Conservation (phyloP, 2,113 vertebrate genomes). For the Callochromis pleurospilus region DNA sequence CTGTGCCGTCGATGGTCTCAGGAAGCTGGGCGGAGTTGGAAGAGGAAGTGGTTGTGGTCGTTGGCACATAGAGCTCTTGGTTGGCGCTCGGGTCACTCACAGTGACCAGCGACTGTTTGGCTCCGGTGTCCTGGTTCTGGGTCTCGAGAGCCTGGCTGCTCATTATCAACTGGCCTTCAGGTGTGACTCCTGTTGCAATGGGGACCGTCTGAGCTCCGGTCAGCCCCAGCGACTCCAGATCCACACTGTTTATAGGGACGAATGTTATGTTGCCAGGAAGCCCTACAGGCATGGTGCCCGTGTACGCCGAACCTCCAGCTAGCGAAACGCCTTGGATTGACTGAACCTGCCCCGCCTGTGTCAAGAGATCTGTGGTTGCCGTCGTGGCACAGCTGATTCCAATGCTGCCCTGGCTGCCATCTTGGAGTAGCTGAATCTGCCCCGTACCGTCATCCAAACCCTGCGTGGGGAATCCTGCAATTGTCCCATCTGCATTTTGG, state of each 20-base stretch:
- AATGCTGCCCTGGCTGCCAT: constrained; percentile 80
- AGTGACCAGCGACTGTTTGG: constrained; percentile 80
- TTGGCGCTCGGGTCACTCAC: constrained; percentile 73
- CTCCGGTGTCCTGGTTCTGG: constrained; percentile 71
- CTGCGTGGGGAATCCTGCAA: constrained; percentile 84
- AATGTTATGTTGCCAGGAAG: constrained; percentile 95
- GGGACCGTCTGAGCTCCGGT: constrained; percentile 84
- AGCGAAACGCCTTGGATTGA: constrained; percentile 90
- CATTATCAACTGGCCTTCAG: constrained; percentile 94
- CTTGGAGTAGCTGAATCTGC: constrained; percentile 94
- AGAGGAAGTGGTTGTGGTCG: constrained; percentile 74
- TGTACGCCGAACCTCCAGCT: constrained; percentile 80
- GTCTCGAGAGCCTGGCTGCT: constrained; percentile 67
- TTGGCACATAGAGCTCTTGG: constrained; percentile 91
- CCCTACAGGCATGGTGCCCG: constrained; percentile 84
- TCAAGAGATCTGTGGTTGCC: constrained; percentile 84
- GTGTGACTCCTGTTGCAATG: constrained; percentile 90
- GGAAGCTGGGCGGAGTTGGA: constrained; percentile 83
- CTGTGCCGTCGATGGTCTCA: constrained; percentile 93
- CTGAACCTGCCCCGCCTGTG: constrained; percentile 86
- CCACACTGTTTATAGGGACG: constrained; percentile 95
- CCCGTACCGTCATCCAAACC: constrained; percentile 81
- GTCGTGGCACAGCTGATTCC: constrained; percentile 69
- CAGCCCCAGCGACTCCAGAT: constrained; percentile 95
- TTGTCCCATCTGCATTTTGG: constrained; percentile 86